Conservation (phyloP, 2,888 invertebrate species). For the Diachrysia chrysitis region DNA sequence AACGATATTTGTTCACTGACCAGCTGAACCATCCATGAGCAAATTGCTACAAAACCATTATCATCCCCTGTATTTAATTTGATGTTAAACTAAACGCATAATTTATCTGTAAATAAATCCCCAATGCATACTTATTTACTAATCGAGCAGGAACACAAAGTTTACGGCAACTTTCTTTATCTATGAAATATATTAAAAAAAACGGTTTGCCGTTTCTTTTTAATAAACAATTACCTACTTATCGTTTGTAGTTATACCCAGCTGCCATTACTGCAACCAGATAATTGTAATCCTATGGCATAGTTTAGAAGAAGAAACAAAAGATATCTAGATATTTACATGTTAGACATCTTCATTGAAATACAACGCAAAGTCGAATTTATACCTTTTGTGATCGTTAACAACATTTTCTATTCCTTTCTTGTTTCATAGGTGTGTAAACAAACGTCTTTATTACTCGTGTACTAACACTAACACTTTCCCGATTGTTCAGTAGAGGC, state of each 20-base stretch:
- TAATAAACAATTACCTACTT: too few species aligned
- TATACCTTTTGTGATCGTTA: not conserved
- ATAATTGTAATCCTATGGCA: too few species aligned
- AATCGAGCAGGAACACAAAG: too few species aligned
- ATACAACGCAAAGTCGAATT: not conserved
- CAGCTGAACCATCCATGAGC: conserved; percentile 49
- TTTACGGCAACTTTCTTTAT: too few species aligned
- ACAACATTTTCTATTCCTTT: not conserved
- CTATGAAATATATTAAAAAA: too few species aligned
- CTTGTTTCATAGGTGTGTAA: conserved; percentile 20
- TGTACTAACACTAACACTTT: conserved; percentile 40
- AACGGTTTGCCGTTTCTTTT: too few species aligned
- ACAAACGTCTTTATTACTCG: conserved; percentile 42
- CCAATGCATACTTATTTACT: too few species aligned
- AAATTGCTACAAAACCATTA: conserved; percentile 57
- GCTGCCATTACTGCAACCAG: too few species aligned
- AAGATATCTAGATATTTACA: not conserved
- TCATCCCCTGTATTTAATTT: conserved; percentile 46
- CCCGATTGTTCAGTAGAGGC: conserved; percentile 35
- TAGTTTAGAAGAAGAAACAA: not conserved
- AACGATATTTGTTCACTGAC: conserved; percentile 69
- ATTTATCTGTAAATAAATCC: not conserved
- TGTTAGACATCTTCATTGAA: not conserved
- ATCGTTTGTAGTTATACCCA: too few species aligned
- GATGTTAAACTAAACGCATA: conserved; percentile 28